Conservation (phyloP, 2,797 vertebrate genomes). For the Synanceia verrucosa region DNA sequence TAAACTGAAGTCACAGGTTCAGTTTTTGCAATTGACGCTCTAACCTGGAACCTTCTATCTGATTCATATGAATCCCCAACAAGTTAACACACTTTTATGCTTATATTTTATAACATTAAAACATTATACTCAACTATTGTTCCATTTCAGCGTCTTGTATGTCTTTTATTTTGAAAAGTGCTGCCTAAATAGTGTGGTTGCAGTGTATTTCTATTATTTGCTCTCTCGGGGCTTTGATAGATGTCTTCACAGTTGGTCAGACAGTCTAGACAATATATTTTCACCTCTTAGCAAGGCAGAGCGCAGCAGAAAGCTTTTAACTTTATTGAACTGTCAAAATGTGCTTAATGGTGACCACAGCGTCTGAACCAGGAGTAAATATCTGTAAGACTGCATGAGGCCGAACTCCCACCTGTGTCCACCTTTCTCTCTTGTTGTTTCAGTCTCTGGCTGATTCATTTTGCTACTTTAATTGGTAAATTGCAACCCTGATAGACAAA, state of each 20-base stretch:
- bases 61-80: neutral
- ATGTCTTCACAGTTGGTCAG: neutral
- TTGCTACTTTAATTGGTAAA: neutral
- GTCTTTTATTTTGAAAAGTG: neutral
- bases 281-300: slow-evolving; percentile 15
- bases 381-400: neutral
- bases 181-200: neutral
- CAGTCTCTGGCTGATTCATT: neutral
- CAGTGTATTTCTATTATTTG: neutral
- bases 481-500: neutral
- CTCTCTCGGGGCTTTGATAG: slow-evolving; percentile 4
- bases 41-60: neutral
- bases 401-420: neutral
- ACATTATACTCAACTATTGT: neutral
- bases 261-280: neutral
- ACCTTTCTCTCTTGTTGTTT: neutral
- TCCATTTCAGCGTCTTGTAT: neutral
- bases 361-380: neutral
- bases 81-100: too few species aligned
- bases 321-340: slow-evolving; percentile 42
- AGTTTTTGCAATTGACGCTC: neutral
- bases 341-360: slow-evolving; percentile 16
- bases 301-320: slow-evolving; percentile 45
- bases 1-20: neutral
- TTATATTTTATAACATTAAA: neutral